phyloP scores from a whole-genome alignment of 2,113 vertebrate species.

The Poecilia latipinna region DNA sequence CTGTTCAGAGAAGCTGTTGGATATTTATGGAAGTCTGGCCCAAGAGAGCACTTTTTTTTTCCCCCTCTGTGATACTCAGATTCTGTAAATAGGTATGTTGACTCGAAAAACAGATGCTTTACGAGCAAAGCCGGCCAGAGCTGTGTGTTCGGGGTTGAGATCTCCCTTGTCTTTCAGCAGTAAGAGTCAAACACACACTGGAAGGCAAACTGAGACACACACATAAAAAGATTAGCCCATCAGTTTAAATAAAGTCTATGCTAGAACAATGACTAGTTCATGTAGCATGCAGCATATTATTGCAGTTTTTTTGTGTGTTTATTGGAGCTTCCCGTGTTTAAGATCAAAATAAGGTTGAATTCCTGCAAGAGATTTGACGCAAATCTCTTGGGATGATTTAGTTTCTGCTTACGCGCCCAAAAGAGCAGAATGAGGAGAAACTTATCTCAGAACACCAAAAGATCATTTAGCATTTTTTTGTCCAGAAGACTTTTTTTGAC shows the following conservation, averaged over 20 bases:
- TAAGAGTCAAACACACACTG: conserved; percentile 3
- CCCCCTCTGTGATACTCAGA: conserved; percentile 37
- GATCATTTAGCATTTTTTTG: no score
- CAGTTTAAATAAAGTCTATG: neutral
- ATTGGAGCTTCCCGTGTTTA: neutral
- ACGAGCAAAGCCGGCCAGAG: neutral
- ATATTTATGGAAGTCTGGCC: conserved; percentile 59
- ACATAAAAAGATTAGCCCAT: neutral
- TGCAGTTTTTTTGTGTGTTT: neutral
- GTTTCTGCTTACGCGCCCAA: neutral
- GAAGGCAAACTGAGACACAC: neutral
- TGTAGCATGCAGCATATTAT: neutral
- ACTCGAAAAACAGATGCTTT: conserved; percentile 60
- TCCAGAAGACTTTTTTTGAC: no score
- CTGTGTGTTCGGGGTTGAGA: conserved; percentile 5
- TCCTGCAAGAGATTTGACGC: neutral
- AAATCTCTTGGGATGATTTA: neutral
- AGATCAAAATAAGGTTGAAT: neutral
- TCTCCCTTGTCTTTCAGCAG: neutral
- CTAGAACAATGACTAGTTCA: neutral
- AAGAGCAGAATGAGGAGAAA: neutral
- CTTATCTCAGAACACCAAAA: neutral
- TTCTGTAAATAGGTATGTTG: conserved; percentile 47
- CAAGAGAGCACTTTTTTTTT: conserved; percentile 33
- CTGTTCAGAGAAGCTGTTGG: conserved; percentile 51